Base-by-base conservation (phyloP, 2,888 invertebrate genomes). In the Tetropium fuscum region DNA sequence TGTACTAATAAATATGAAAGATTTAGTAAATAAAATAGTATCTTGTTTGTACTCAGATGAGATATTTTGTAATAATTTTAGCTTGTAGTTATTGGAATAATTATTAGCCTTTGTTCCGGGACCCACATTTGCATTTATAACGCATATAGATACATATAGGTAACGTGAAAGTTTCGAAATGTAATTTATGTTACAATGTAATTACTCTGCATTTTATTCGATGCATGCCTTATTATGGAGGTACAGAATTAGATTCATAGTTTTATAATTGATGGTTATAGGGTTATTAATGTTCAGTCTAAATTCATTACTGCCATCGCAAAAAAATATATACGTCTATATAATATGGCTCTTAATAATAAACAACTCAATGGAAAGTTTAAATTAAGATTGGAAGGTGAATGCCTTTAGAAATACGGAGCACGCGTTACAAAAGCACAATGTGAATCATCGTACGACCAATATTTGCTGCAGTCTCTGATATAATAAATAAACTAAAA, bases 151-250 rank as follows among this genome's bases (percentile, higher is more conserved):
- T 53, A 40, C n/a, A n/a, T n/a, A n/a, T n/a, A n/a, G n/a, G n/a
- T 60, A 65, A 59, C 63, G 70, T 67, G 70, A 70, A 70, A 70
- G 68, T 70, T 67, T 47, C 44, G 36, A 64, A 32, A 51, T 34
- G 30, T 27, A 61, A 64, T 67, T 70, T 63, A 66, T 68, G 58
- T 58, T 59, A 54, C 51, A 47, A 47, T 66, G 64, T 64, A 63
- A 68, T 68, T 66, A 61, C 59, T 59, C 36, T 40, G 40, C 51
- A 60, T 16, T 64, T 58, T 61, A 58, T 61, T 58, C 38, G 53
- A 45, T 44, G 36, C 53, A 59, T 30, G 25, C 34, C 32, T 32
- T 45, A 27, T 36, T 45, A 58, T 40, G 45, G 45, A 51, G 25
- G 58, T 34, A 45, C 36, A 38, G 32, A 20, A 45, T 45, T 45